Percentiles rank a stretch among this genome's conserved stretches.
phyloP scores from a whole-genome alignment of 1,140 invertebrate species.

The Atopsyche davidsoni region DNA sequence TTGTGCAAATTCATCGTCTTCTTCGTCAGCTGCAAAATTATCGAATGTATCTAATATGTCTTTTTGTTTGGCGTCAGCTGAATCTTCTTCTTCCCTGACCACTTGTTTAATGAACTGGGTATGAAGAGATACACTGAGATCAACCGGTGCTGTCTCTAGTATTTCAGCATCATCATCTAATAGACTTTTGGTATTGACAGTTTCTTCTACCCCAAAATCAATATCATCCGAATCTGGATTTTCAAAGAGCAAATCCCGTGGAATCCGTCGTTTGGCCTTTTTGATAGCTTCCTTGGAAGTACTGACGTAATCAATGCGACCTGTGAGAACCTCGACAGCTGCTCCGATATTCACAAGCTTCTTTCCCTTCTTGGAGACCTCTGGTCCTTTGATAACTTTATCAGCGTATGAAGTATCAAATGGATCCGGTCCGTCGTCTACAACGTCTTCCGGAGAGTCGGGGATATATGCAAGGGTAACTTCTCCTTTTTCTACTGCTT shows the following conservation, averaged over 20 bases:
- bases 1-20: conserved; percentile 69
- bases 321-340: conserved; percentile 79
- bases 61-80: conserved; percentile 29
- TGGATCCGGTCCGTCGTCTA: conserved; percentile 67
- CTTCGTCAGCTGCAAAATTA: conserved; percentile 48
- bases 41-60: conserved; percentile 49
- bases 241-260: conserved; percentile 62
- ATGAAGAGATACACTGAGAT: conserved; percentile 56
- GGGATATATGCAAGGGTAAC: conserved; percentile 82
- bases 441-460: conserved; percentile 65
- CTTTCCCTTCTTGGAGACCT: conserved; percentile 68
- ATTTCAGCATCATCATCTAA: conserved; percentile 66
- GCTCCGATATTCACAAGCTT: conserved; percentile 74
- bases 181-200: conserved; percentile 52
- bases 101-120: conserved; percentile 47
- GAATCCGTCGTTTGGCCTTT: conserved; percentile 51
- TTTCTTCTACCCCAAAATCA: conserved; percentile 34
- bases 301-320: conserved; percentile 64
- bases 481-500: conserved; percentile 76
- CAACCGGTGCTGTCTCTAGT: conserved; percentile 55
- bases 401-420: conserved; percentile 85
- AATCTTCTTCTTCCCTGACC: conserved; percentile 35
- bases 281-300: conserved; percentile 52
- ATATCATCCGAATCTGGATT: conserved; percentile 53
- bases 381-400: conserved; percentile 70